Evolutionary conservation across 2,113 vertebrate species (phyloP).

Genomic region (Ammodytes dubius): DNA sequence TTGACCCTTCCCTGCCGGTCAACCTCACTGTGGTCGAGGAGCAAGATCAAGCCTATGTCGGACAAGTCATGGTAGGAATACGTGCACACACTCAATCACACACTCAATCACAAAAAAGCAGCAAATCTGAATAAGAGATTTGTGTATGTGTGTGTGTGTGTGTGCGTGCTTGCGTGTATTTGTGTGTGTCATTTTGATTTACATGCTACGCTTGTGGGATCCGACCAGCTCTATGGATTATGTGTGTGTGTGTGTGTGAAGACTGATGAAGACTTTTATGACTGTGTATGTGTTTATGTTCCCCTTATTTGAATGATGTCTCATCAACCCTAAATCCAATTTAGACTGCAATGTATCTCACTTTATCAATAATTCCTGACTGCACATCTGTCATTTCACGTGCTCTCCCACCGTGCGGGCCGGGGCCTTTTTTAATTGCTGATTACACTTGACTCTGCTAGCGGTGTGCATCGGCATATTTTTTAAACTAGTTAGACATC

Average conservation of each 20-base stretch:
- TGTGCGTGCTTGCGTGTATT: no score
- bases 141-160: no score
- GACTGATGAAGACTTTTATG: slow-evolving; percentile 8
- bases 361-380: slow-evolving; percentile 36
- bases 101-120: background rate
- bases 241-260: background rate
- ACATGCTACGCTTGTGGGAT: no score
- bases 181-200: background rate
- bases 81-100: background rate
- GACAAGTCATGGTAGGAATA: slow-evolving; percentile 92
- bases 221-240: background rate
- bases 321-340: slow-evolving; percentile 24
- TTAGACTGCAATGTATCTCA: slow-evolving; percentile 27
- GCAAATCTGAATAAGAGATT: no score
- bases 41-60: slow-evolving; percentile 91
- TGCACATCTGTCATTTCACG: slow-evolving; percentile 33
- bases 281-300: slow-evolving; percentile 20
- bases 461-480: background rate
- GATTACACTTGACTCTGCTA: slow-evolving; percentile 3
- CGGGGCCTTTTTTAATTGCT: background rate
- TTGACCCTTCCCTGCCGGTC: slow-evolving; percentile 89
- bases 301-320: slow-evolving; percentile 1
- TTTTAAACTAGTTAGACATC: slow-evolving; percentile 7
- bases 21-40: slow-evolving; percentile 95
- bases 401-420: background rate